These are phyloP conservation scores for Sminthurinus signatus DNA, from an alignment of 1,140 invertebrate genomes.

Conservation along the genomic window DNA sequence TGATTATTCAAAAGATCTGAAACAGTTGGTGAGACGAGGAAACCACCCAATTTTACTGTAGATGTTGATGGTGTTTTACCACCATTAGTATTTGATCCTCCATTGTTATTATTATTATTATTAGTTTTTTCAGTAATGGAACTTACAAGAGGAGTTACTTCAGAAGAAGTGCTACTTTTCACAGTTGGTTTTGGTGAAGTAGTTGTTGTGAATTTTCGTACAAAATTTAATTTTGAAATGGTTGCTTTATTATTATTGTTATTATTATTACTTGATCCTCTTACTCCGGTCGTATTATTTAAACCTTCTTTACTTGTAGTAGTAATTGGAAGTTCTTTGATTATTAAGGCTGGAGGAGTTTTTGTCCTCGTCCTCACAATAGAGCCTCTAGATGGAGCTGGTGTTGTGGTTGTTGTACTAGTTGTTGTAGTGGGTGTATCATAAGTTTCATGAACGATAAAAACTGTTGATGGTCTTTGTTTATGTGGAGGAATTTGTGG, in stretches of 20 bases:
- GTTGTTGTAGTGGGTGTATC: conserved; percentile 16
- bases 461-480: conserved; percentile 31
- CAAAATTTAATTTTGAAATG: conserved; percentile 26
- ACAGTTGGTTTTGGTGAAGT: not conserved
- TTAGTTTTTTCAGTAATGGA: too few relatives aligned
- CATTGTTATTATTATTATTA: too few relatives aligned
- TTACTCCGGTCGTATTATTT: not conserved
- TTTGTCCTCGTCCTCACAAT: not conserved
- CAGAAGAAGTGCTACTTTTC: not conserved
- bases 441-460: conserved; percentile 29
- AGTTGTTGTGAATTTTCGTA: conserved; percentile 31
- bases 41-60: conserved; percentile 6
- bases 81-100: too few relatives aligned
- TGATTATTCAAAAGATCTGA: conserved; percentile 20
- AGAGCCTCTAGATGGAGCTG: not conserved
- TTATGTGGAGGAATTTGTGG: conserved; percentile 13
- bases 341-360: conserved; percentile 26
- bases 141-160: conserved; percentile 8
- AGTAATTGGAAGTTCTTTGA: conserved; percentile 33
- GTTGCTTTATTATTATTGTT: conserved; percentile 17
- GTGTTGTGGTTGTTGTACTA: conserved; percentile 1
- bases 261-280: not conserved
- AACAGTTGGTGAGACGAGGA: conserved; percentile 18
- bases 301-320: conserved; percentile 7
- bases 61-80: conserved; percentile 1